Percentiles rank a stretch among this genome's conserved stretches.
These are phyloP conservation scores for Graphium colonna DNA, from an alignment of 2,888 invertebrate genomes.

Conservation along the genomic window DNA sequence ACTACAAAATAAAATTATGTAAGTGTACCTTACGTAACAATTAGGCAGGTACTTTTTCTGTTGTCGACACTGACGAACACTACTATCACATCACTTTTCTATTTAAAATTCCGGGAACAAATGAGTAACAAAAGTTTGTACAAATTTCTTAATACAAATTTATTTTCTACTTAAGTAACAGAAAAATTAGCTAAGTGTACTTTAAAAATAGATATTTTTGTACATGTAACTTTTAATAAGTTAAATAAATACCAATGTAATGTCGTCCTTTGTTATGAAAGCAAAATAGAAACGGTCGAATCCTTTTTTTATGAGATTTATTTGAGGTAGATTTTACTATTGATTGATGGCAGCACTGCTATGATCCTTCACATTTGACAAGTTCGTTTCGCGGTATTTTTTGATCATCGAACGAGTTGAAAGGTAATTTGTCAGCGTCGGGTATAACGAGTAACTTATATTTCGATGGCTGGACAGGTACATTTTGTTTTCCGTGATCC, in stretches of 20 bases:
- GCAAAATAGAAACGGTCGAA: neutral
- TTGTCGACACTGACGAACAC: too few relatives aligned
- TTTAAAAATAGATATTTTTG: neutral
- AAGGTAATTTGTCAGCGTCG: slow-evolving; percentile 30
- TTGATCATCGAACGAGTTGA: slow-evolving; percentile 36
- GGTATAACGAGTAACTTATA: slow-evolving; percentile 45
- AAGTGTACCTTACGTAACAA: too few relatives aligned
- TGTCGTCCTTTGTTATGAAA: neutral
- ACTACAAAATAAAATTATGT: too few relatives aligned
- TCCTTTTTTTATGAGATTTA: too few relatives aligned
- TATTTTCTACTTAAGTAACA: neutral
- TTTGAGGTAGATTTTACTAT: slow-evolving; percentile 5
- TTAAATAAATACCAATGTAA: slow-evolving; percentile 17
- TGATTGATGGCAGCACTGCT: slow-evolving; percentile 27
- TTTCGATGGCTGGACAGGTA: slow-evolving; percentile 53
- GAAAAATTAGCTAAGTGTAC: neutral
- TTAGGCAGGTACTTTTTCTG: too few relatives aligned
- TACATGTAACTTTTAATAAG: slow-evolving; percentile 6
- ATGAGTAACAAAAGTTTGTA: neutral
- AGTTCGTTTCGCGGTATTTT: slow-evolving; percentile 24
- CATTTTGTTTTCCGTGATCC: slow-evolving; percentile 61
- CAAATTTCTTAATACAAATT: neutral
- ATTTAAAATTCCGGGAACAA: too few relatives aligned
- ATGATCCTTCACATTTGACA: slow-evolving; percentile 49
- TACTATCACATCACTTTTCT: too few relatives aligned